Base-by-base conservation (phyloP, 2,888 invertebrate species). In the Xanthorhoe spadicearia region DNA sequence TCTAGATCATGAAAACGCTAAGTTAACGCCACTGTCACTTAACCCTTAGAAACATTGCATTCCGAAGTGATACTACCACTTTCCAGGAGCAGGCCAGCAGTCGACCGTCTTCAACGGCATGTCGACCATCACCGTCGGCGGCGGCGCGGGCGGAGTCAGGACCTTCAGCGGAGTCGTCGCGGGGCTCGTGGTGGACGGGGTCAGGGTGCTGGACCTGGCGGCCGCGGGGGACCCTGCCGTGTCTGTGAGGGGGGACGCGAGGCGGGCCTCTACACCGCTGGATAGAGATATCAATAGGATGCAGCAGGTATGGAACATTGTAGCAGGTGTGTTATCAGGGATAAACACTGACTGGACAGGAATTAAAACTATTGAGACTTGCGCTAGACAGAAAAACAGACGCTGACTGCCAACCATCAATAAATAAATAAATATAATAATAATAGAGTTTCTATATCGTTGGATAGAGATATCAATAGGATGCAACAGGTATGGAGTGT, bases 101-200 rank as follows among this genome's bases (percentile, higher is more conserved):
- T 95, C 97, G 55, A 95, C 95, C 61, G 97, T 98, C 38, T 98
- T 99, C 94, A 98, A 99, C 91, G 96, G 97, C 80, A 98, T 98
- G 94, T 96, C 98, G 0, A 96, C 96, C 52, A 96, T 99, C 50
- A 97, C 97, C 76, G 95, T 98, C 32, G 99, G 99, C 5, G 98
- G 98, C 0, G 89, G 87, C 0, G 74, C 81, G 0, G 96, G 96
- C 91, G 96, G 96, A 69, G 94, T 95, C 58, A 94, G 97, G 49
- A 95, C 97, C 1, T 98, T 98, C 90, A 94, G 96, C 65, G 99
- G 99, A 0, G 96, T 98, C 35, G 94, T 98, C 64, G 96, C 98
- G 2, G 99, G 99, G 0, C 92, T 98, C 9, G 98, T 97, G 13
- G 96, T 97, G 63, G 98, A 98, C 83, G 97, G 97, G 6, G 94